Percentiles rank a stretch among this genome's conserved stretches.
phyloP scores from a whole-genome alignment of 2,888 invertebrate species.

The Cylloceria caligata region DNA sequence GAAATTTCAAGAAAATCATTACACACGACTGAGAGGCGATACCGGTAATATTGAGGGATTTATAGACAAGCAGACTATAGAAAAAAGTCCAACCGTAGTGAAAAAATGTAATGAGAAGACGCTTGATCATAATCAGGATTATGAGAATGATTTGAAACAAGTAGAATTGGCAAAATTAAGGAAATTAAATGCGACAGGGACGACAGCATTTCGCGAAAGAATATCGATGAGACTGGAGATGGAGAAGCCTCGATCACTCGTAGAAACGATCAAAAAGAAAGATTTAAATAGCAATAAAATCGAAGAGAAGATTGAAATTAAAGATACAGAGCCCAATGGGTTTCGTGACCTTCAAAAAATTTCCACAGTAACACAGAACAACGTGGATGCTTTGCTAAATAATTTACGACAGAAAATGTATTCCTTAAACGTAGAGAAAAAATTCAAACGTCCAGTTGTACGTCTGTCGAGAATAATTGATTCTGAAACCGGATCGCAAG shows the following conservation, averaged over 20 bases:
- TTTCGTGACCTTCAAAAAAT: slow-evolving; percentile 8
- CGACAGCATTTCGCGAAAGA: slow-evolving; percentile 30
- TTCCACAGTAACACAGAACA: slow-evolving; percentile 51
- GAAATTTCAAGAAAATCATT: slow-evolving; percentile 29
- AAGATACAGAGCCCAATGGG: background rate
- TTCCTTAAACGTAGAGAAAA: slow-evolving; percentile 38
- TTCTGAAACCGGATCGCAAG: slow-evolving; percentile 8
- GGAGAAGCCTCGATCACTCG: slow-evolving; percentile 7
- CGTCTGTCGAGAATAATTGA: slow-evolving; percentile 24
- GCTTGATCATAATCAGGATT: background rate
- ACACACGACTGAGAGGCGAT: slow-evolving; percentile 3
- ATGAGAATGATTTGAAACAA: background rate
- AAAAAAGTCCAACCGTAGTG: background rate
- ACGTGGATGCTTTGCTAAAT: slow-evolving; percentile 62
- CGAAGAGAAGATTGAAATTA: background rate
- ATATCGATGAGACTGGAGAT: slow-evolving; percentile 45
- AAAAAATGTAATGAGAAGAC: background rate
- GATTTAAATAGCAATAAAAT: background rate
- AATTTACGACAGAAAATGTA: slow-evolving; percentile 60
- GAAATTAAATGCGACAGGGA: slow-evolving; percentile 8
- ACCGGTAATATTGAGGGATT: slow-evolving; percentile 7
- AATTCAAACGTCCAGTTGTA: slow-evolving; percentile 19
- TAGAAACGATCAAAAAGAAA: background rate
- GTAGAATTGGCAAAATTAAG: background rate
- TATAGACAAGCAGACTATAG: slow-evolving; percentile 1